phyloP scores from a whole-genome alignment of 2,113 vertebrate species.

The Dromiciops gliroides region DNA sequence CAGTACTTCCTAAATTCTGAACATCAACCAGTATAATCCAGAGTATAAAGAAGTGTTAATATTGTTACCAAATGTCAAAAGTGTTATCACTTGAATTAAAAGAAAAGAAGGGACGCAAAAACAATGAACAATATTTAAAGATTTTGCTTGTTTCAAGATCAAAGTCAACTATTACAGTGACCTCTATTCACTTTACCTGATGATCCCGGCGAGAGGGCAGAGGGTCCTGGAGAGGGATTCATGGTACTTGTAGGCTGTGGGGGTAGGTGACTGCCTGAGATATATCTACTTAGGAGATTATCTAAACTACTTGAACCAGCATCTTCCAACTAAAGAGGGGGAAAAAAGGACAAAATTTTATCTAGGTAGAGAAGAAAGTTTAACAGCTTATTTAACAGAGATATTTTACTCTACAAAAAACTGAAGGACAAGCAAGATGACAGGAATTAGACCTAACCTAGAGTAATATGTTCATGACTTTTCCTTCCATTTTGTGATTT shows the following conservation, averaged over 20 bases:
- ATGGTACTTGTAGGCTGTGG: constrained; percentile 89
- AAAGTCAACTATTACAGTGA: constrained; percentile 40
- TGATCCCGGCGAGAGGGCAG: constrained; percentile 95
- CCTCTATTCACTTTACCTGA: constrained; percentile 88
- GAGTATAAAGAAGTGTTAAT: neutral
- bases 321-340: constrained; percentile 92
- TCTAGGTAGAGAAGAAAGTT: constrained; percentile 45
- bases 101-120: neutral
- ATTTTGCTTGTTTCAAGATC: neutral
- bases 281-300: constrained; percentile 94
- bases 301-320: constrained; percentile 95
- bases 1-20: neutral
- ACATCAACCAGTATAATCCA: neutral
- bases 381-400: neutral
- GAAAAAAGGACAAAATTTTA: constrained; percentile 64
- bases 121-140: constrained; percentile 6
- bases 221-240: constrained; percentile 95
- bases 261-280: constrained; percentile 93
- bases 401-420: neutral
- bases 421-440: neutral
- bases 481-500: neutral
- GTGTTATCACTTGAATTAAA: neutral
- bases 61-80: neutral
- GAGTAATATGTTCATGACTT: neutral
- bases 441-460: neutral